These are phyloP conservation scores for Bolborhynchus lineola DNA, from an alignment of 2,113 vertebrate genomes.

Conservation along the genomic window DNA sequence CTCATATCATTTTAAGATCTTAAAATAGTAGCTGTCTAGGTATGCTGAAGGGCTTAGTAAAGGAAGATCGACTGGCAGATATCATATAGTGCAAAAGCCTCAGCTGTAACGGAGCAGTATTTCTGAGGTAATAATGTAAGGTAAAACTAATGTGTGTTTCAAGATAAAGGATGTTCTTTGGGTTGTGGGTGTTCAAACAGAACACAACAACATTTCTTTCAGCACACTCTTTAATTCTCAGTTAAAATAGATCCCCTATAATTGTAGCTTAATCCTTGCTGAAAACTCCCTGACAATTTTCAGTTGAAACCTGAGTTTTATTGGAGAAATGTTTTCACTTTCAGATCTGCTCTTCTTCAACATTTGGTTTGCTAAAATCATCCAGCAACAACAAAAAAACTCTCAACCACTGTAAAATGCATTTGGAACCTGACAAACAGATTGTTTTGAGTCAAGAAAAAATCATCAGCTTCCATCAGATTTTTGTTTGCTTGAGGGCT, in stretches of 20 bases:
- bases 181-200: constrained; percentile 52
- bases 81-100: background rate
- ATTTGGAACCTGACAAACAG: constrained; percentile 38
- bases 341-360: constrained; percentile 5
- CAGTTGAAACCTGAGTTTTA: background rate
- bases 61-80: constrained; percentile 32
- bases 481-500: constrained; percentile 39
- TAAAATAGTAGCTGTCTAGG: constrained; percentile 26
- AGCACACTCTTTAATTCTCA: background rate
- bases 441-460: background rate
- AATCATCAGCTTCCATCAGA: constrained; percentile 1
- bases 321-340: background rate
- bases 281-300: constrained; percentile 32
- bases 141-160: background rate
- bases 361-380: constrained; percentile 29
- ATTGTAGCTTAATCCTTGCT: constrained; percentile 26
- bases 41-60: background rate
- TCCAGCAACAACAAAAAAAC: background rate
- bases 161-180: constrained; percentile 10
- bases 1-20: background rate
- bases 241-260: background rate
- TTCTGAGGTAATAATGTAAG: background rate
- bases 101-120: background rate
- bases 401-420: background rate
- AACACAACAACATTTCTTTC: constrained; percentile 34